Evolutionary conservation across 1,140 invertebrate genomes (phyloP).

Genomic region (Trichomalopsis sarcophagae): DNA sequence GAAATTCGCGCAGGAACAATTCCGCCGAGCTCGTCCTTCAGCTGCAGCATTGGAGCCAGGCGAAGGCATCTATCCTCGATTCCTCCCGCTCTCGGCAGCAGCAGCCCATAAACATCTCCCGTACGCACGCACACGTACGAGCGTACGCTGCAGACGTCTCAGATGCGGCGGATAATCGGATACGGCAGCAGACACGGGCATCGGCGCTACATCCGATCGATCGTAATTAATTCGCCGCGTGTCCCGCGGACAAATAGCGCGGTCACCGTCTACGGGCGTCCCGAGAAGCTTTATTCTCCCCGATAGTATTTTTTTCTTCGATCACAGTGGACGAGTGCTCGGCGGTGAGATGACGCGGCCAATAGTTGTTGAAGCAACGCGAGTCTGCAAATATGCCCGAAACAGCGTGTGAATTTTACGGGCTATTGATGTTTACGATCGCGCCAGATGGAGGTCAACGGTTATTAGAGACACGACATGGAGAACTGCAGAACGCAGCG

Average conservation of each 20-base stretch:
- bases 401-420: background rate
- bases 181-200: background rate
- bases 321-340: too few species aligned
- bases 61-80: background rate
- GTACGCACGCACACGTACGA: background rate
- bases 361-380: too few species aligned
- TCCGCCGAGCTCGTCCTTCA: background rate
- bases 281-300: background rate
- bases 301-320: too few species aligned
- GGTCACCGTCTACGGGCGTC: background rate
- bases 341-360: too few species aligned
- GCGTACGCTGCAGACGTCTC: background rate
- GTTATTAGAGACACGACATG: background rate
- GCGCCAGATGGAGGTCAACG: background rate
- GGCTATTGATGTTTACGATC: background rate
- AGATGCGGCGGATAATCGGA: background rate
- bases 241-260: background rate
- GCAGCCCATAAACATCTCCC: background rate
- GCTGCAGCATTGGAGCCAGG: background rate
- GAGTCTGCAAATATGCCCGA: background rate
- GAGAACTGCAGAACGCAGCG: background rate
- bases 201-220: background rate
- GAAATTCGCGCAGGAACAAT: background rate
- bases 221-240: slow-evolving; percentile 41
- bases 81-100: background rate